A percentile compares a stretch with the other conserved stretches of the same genome.
phyloP scores from a whole-genome alignment of 2,888 invertebrate genomes.

The Drosophila diplacantha region DNA sequence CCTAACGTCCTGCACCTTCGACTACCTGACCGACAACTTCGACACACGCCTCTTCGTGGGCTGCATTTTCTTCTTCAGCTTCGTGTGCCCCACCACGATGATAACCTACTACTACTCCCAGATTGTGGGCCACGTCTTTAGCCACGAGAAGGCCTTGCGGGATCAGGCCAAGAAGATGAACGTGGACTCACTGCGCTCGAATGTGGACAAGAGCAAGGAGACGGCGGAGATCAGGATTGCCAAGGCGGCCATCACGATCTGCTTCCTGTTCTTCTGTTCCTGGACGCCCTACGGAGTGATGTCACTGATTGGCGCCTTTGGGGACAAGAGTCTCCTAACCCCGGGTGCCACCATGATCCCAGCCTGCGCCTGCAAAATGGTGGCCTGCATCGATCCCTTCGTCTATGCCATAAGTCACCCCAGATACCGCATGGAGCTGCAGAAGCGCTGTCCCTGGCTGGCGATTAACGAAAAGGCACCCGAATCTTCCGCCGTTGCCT shows the following conservation, averaged over 20 bases:
- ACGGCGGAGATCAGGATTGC: slow-evolving; percentile 90
- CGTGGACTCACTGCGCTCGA: slow-evolving; percentile 59
- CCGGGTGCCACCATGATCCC: slow-evolving; percentile 90
- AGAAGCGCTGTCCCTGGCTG: slow-evolving; percentile 87
- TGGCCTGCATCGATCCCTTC: slow-evolving; percentile 94
- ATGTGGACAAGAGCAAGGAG: slow-evolving; percentile 60
- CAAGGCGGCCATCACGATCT: slow-evolving; percentile 91
- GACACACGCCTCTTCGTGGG: slow-evolving; percentile 88
- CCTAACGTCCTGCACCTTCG: slow-evolving; percentile 89
- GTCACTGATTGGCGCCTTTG: slow-evolving; percentile 89
- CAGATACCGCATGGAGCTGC: slow-evolving; percentile 88
- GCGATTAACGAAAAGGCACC: slow-evolving; percentile 82
- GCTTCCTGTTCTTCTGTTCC: slow-evolving; percentile 89
- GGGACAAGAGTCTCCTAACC: slow-evolving; percentile 84
- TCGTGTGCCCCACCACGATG: slow-evolving; percentile 86
- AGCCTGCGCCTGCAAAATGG: slow-evolving; percentile 90
- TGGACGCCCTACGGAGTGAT: slow-evolving; percentile 94
- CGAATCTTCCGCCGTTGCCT: slow-evolving; percentile 80
- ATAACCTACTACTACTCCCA: slow-evolving; percentile 91
- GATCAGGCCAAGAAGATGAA: slow-evolving; percentile 63
- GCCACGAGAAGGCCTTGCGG: slow-evolving; percentile 87
- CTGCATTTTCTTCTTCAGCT: slow-evolving; percentile 87
- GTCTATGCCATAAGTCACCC: slow-evolving; percentile 95
- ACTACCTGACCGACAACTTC: slow-evolving; percentile 88
- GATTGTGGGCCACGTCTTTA: slow-evolving; percentile 90